These are phyloP conservation scores for Dermolepida albohirtum DNA, from an alignment of 2,888 invertebrate genomes.

Conservation along the genomic window DNA sequence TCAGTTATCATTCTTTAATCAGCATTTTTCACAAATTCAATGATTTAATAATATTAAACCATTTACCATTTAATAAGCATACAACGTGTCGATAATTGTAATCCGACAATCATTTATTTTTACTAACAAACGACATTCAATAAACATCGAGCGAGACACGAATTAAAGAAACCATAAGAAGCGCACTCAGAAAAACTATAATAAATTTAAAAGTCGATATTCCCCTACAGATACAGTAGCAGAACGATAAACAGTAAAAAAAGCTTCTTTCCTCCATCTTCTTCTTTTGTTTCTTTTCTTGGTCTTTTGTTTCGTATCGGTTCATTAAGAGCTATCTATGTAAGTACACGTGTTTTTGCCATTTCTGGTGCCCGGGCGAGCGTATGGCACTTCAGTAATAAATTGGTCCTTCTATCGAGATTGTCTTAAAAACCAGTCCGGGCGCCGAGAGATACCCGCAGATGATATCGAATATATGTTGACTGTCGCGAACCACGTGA, in stretches of 20 bases:
- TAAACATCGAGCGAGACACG: no score
- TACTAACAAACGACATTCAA: no score
- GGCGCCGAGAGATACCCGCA: slow-evolving; percentile 41
- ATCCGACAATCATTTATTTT: no score
- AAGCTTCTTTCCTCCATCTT: slow-evolving; percentile 20
- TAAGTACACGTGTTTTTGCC: slow-evolving; percentile 63
- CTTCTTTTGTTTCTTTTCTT: slow-evolving; percentile 34
- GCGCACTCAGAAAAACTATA: no score
- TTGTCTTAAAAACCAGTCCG: slow-evolving; percentile 60
- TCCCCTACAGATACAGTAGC: neutral
- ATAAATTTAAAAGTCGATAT: no score
- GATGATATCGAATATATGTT: slow-evolving; percentile 36
- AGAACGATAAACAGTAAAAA: slow-evolving; percentile 19
- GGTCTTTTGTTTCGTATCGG: slow-evolving; percentile 48
- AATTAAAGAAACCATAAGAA: no score
- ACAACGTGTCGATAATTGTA: no score
- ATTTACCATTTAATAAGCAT: no score
- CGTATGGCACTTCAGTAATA: slow-evolving; percentile 56
- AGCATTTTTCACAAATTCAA: no score
- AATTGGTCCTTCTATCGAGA: slow-evolving; percentile 59
- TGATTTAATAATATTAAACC: no score
- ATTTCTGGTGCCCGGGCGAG: slow-evolving; percentile 57
- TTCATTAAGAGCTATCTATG: slow-evolving; percentile 62
- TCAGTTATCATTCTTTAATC: no score
- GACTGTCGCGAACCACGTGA: slow-evolving; percentile 6